These are phyloP conservation scores for Ypsolopha sequella DNA, from an alignment of 2,888 invertebrate genomes.

Conservation along the genomic window DNA sequence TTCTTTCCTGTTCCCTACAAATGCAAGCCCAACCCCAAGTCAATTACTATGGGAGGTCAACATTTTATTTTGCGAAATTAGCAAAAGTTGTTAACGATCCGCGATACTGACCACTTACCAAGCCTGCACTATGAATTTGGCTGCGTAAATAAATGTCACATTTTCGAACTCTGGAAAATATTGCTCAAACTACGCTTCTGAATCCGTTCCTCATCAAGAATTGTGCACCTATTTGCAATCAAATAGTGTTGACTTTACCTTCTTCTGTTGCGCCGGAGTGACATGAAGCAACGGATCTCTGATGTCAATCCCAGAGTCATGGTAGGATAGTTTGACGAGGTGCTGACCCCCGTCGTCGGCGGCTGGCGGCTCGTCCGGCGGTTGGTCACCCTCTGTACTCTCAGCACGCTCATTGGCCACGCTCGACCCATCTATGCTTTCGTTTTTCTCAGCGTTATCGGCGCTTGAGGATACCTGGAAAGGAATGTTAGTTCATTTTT, in stretches of 20 bases:
- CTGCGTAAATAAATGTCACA: no score
- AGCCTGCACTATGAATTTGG: no score
- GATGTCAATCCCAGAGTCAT: conserved; percentile 92
- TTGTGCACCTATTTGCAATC: background rate
- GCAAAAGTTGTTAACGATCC: no score
- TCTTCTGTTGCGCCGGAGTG: conserved; percentile 75
- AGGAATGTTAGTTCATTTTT: background rate
- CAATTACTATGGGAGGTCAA: no score
- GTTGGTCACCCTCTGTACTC: conserved; percentile 35
- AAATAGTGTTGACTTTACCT: conserved; percentile 41
- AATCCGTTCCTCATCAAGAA: background rate
- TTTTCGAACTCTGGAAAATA: no score
- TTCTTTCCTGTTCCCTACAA: no score
- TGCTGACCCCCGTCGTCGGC: conserved; percentile 55
- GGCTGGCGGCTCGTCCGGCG: conserved; percentile 55
- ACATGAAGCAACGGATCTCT: conserved; percentile 80
- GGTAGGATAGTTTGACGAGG: conserved; percentile 86
- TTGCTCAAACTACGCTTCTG: no score
- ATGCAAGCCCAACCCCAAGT: no score
- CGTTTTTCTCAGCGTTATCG: conserved; percentile 41
- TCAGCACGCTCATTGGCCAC: conserved; percentile 23
- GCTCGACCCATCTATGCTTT: conserved; percentile 36
- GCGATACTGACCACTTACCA: no score
- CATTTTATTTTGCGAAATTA: no score
- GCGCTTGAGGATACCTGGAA: conserved; percentile 50